Evolutionary conservation across 2,113 vertebrate species (phyloP).

Genomic region (Pluvialis apricaria): DNA sequence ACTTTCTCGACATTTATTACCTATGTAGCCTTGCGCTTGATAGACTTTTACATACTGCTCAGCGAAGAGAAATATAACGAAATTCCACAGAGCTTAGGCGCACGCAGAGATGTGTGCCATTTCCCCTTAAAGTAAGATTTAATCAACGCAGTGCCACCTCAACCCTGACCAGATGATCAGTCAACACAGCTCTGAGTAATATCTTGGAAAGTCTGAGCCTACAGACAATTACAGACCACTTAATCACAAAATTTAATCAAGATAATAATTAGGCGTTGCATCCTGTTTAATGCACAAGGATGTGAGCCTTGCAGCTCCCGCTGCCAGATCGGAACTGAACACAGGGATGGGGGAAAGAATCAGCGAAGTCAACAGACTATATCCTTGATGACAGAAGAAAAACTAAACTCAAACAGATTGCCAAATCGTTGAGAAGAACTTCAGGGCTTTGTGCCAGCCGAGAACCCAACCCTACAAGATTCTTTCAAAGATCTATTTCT

Average conservation of each 20-base stretch:
- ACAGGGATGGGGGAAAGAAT: neutral
- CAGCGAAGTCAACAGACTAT: neutral
- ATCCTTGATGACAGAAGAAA: neutral
- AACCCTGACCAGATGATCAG: conserved; percentile 50
- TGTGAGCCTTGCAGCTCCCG: conserved; percentile 6
- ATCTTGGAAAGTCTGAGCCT: conserved; percentile 28
- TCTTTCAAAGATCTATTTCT: neutral
- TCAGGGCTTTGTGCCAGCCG: rapidly evolving
- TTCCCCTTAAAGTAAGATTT: conserved; percentile 17
- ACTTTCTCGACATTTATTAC: neutral
- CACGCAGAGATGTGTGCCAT: neutral
- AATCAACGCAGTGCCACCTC: conserved; percentile 21
- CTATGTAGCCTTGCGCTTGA: neutral
- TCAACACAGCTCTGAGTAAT: neutral
- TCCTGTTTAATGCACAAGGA: conserved; percentile 50
- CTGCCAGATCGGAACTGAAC: conserved; percentile 14
- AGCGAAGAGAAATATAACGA: neutral
- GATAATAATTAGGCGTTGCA: conserved; percentile 56
- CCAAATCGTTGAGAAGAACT: neutral
- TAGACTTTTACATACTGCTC: neutral
- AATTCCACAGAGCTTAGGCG: neutral
- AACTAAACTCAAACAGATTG: neutral
- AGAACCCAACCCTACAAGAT: neutral
- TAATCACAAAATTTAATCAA: conserved; percentile 69
- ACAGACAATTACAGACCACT: conserved; percentile 37